Percentiles rank a stretch among this genome's conserved stretches.
phyloP scores from a whole-genome alignment of 2,113 vertebrate genomes.

The Cnemophilus loriae region DNA sequence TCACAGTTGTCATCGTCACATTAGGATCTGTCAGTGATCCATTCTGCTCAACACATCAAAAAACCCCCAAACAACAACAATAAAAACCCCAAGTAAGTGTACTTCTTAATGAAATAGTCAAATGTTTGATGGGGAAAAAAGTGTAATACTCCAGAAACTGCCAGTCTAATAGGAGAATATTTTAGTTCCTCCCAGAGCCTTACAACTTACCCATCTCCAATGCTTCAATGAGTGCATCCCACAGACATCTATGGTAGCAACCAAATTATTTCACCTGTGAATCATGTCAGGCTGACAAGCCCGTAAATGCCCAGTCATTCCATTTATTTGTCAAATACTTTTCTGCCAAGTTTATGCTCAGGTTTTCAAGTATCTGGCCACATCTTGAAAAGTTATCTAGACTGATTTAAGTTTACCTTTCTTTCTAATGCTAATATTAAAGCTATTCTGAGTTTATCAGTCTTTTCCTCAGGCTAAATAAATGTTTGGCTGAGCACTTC shows the following conservation, averaged over 20 bases:
- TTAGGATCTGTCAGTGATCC: background rate
- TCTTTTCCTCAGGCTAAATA: background rate
- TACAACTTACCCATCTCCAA: background rate
- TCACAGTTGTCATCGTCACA: background rate
- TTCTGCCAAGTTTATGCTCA: background rate
- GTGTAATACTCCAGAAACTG: background rate
- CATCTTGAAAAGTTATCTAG: background rate
- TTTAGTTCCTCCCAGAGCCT: background rate
- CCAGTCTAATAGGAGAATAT: background rate
- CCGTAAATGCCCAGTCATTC: background rate
- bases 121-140: background rate
- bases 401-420: background rate
- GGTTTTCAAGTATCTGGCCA: background rate
- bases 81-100: rapidly evolving
- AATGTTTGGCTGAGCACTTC: background rate
- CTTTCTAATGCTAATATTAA: too few species aligned
- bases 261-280: background rate
- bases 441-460: background rate
- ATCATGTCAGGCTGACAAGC: background rate
- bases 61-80: background rate
- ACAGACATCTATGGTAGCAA: background rate
- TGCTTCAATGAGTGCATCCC: background rate
- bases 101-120: background rate
- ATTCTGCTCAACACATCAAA: background rate
- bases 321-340: background rate